A percentile compares a stretch with the other conserved stretches of the same genome.
Evolutionary conservation across 1,140 invertebrate genomes (phyloP).

Genomic region (Sycobia sp.): DNA sequence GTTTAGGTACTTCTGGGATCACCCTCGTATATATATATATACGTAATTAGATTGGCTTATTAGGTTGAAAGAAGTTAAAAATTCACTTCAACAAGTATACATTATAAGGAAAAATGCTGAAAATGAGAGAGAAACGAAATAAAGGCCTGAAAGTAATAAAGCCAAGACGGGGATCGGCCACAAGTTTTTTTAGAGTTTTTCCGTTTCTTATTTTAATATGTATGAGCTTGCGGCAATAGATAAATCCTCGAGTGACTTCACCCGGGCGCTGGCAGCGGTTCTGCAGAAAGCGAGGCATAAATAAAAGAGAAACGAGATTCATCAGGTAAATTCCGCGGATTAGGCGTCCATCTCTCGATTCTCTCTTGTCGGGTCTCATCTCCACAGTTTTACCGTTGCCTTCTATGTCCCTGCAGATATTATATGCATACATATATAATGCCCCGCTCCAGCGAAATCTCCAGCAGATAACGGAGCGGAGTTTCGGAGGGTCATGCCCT

Average conservation of each 20-base stretch:
- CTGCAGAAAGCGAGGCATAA: no score
- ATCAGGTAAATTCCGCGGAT: constrained; percentile 19
- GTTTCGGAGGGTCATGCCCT: constrained; percentile 36
- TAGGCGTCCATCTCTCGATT: not conserved
- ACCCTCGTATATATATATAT: not conserved
- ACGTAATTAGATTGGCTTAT: not conserved
- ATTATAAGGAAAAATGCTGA: not conserved
- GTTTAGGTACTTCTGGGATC: no score
- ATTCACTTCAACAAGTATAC: not conserved
- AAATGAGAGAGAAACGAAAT: not conserved
- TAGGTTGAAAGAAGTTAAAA: no score
- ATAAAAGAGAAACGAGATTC: not conserved
- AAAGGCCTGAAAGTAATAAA: not conserved
- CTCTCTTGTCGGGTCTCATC: no score
- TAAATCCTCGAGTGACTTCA: not conserved
- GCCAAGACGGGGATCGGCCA: not conserved
- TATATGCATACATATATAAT: not conserved
- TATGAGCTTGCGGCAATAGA: not conserved
- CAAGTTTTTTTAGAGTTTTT: not conserved
- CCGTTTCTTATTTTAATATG: not conserved
- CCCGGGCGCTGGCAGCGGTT: no score
- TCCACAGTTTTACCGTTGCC: no score
- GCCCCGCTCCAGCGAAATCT: not conserved
- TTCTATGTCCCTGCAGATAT: no score
- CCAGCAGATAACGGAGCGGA: constrained; percentile 17